phyloP scores from a whole-genome alignment of 1,140 invertebrate species.

The Argopecten irradians region DNA sequence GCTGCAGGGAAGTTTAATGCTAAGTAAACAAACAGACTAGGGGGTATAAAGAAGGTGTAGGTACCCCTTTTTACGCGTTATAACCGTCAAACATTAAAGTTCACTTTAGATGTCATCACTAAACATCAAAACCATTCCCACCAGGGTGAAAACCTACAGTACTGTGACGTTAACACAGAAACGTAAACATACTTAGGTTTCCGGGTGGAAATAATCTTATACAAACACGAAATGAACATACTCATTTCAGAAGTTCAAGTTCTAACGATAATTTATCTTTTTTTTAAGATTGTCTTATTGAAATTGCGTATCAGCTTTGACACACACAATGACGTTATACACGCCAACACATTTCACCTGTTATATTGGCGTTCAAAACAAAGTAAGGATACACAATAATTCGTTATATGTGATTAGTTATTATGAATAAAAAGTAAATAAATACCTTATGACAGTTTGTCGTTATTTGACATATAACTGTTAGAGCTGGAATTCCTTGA shows the following conservation, averaged over 20 bases:
- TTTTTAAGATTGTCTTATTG: background rate
- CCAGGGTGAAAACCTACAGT: background rate
- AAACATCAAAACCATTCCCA: background rate
- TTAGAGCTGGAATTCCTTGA: too few species aligned
- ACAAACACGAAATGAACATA: background rate
- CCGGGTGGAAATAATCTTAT: background rate
- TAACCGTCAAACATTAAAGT: background rate
- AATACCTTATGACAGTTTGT: too few species aligned
- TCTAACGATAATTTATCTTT: background rate
- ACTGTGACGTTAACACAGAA: background rate
- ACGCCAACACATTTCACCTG: too few species aligned
- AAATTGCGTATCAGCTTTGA: too few species aligned
- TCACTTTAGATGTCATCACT: background rate
- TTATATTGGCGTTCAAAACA: too few species aligned
- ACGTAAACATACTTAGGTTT: background rate
- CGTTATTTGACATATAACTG: too few species aligned
- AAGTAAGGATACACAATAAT: too few species aligned
- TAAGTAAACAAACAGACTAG: background rate
- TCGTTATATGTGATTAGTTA: too few species aligned
- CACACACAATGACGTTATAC: too few species aligned
- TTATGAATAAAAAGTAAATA: too few species aligned
- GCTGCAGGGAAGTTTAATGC: background rate
- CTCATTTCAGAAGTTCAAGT: background rate
- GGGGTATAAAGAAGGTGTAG: background rate
- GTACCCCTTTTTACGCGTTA: background rate